Evolutionary conservation across 2,888 invertebrate genomes (phyloP), one percentile per base, ranked within the genome.

Genomic region (Noctuana brunneofusca): DNA sequence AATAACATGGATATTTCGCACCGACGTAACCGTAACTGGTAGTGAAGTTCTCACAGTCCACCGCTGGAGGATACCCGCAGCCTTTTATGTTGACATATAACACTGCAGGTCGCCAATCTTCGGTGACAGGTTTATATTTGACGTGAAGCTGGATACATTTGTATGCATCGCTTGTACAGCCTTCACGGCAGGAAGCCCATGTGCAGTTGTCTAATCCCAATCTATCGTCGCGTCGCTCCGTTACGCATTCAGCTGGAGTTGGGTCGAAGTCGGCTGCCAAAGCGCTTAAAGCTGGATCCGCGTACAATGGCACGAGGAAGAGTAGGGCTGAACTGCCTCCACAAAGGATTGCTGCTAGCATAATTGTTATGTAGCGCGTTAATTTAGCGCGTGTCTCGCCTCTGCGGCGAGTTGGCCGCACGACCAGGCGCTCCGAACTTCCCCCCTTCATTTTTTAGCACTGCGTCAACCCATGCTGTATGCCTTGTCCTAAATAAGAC

Each of bases 31-130:
- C 96, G 79, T 94, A 95, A 68, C 92, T 93, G 60, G 92, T 92
- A 11, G 95, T 95, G 81, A 96, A 96, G 79, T 95, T 95, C 69
- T 93, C 93, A 84, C 96, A 96, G 74, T 95, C 93, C 64, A 96
- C 95, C 53, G 91, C 87, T 41, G 96, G 96, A 12, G 96, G 96
- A 80, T 96, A 96, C 8, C 96, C 96, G 83, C 96, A 96, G 62
- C 96, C 96, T 79, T 96, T 96, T 77, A 96, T 96, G 84, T 96
- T 96, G 58, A 96, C 96, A 78, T 95, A 93, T 53, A 96, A 87
- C 46, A 94, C 93, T 3, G 94, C 94, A 54, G 93, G 93, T 27
- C 92, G 88, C 86, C 92, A 91, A 67, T 92, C 88, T 59, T 84
- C 87, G 14, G 80, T 69, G 54, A 92, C 78, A 57, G 92, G 77